These are phyloP conservation scores for Drosophila leontia DNA, from an alignment of 1,140 invertebrate genomes.

Conservation along the genomic window DNA sequence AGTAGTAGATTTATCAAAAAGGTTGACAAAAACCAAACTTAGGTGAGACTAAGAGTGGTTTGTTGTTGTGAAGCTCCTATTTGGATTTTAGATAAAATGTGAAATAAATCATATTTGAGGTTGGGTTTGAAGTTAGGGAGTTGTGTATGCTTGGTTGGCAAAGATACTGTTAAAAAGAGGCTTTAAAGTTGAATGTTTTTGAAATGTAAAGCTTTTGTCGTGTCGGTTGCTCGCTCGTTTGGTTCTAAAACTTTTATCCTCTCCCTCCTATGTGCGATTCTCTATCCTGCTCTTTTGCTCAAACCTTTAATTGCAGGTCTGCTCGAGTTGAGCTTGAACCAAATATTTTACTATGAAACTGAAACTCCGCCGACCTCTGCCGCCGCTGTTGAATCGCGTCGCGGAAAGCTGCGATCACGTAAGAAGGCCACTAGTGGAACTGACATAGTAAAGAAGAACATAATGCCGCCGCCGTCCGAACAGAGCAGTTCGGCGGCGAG, in stretches of 20 bases:
- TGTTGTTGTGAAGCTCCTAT: not conserved
- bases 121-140: not conserved
- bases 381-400: constrained; percentile 29
- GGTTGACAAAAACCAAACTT: too few relatives aligned
- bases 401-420: constrained; percentile 61
- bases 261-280: constrained; percentile 36
- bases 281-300: constrained; percentile 58
- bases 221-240: constrained; percentile 35
- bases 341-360: constrained; percentile 70
- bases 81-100: not conserved
- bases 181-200: too few relatives aligned
- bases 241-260: constrained; percentile 15
- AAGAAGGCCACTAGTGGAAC: constrained; percentile 30
- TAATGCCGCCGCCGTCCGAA: constrained; percentile 31
- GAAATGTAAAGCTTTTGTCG: constrained; percentile 34
- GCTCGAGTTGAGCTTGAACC: constrained; percentile 72
- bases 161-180: too few relatives aligned
- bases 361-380: constrained; percentile 39
- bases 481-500: constrained; percentile 61
- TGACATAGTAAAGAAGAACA: constrained; percentile 27
- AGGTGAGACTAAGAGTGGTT: not conserved
- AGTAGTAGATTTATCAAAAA: too few relatives aligned
- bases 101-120: not conserved
- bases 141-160: not conserved
- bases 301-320: constrained; percentile 73